Evolutionary conservation across 1,140 invertebrate genomes (phyloP).

Genomic region (Chrysomallon squamiferum): DNA sequence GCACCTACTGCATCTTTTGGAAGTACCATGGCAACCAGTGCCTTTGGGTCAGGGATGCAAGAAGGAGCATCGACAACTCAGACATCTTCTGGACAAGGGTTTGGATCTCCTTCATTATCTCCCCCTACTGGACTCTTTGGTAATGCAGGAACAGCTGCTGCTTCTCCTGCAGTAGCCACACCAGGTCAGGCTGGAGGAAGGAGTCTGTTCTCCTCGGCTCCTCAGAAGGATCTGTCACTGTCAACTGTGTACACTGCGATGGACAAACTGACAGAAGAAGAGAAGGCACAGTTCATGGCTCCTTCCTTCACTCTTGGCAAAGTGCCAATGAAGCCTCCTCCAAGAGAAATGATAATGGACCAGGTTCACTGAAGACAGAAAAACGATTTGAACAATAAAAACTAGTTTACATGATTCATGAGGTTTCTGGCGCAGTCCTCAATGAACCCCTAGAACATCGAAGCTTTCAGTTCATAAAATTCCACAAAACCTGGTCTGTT

Average conservation of each 20-base stretch:
- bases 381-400: no score
- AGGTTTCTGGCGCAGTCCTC: no score
- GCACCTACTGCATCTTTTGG: not conserved
- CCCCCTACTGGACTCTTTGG: conserved; percentile 4
- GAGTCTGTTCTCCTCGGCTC: no score
- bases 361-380: no score
- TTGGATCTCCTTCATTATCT: not conserved
- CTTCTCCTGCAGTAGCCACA: not conserved
- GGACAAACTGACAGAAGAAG: conserved; percentile 19
- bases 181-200: not conserved
- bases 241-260: conserved; percentile 22
- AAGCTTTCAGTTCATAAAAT: no score
- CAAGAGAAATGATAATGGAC: conserved; percentile 16
- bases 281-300: conserved; percentile 25
- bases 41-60: not conserved
- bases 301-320: conserved; percentile 18
- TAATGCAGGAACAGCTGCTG: not conserved
- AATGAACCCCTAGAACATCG: no score
- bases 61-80: not conserved
- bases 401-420: no score
- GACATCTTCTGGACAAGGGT: not conserved
- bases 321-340: conserved; percentile 28
- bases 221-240: no score
- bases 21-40: not conserved
- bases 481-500: no score